A percentile compares a stretch with the other conserved stretches of the same genome.
phyloP scores from a whole-genome alignment of 2,888 invertebrate species.

The Cryptocheilus praepositus region DNA sequence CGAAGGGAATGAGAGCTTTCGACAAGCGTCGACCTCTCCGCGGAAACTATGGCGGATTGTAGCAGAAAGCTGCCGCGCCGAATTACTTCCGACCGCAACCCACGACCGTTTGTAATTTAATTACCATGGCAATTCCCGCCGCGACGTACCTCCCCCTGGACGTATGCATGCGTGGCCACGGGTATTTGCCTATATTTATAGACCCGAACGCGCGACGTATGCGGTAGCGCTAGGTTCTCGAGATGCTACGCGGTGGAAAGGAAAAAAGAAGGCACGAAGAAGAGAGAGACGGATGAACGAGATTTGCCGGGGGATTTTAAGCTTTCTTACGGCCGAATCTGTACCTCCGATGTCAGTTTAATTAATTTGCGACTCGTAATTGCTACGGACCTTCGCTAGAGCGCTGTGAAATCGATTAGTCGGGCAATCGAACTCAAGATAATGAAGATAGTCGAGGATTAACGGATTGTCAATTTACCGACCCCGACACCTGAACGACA shows the following conservation, averaged over 20 bases:
- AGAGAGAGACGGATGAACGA: too few relatives aligned
- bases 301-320: constrained; percentile 13
- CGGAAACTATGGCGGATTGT: constrained; percentile 61
- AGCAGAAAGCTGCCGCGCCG: constrained; percentile 66
- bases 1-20: constrained; percentile 50
- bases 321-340: constrained; percentile 19
- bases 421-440: constrained; percentile 2
- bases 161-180: background rate
- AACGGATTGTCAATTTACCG: constrained; percentile 11
- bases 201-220: too few relatives aligned
- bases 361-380: constrained; percentile 13
- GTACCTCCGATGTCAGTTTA: background rate
- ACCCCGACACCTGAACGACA: background rate
- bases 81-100: constrained; percentile 72
- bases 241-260: constrained; percentile 12
- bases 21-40: constrained; percentile 53
- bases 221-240: background rate
- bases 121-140: constrained; percentile 64
- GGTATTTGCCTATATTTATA: too few relatives aligned
- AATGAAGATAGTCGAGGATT: background rate
- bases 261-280: background rate
- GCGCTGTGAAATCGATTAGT: constrained; percentile 6
- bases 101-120: constrained; percentile 69
- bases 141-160: constrained; percentile 45
- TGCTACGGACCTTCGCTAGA: background rate